phyloP scores from a whole-genome alignment of 1,140 invertebrate genomes.

The Drosophila virilis region DNA sequence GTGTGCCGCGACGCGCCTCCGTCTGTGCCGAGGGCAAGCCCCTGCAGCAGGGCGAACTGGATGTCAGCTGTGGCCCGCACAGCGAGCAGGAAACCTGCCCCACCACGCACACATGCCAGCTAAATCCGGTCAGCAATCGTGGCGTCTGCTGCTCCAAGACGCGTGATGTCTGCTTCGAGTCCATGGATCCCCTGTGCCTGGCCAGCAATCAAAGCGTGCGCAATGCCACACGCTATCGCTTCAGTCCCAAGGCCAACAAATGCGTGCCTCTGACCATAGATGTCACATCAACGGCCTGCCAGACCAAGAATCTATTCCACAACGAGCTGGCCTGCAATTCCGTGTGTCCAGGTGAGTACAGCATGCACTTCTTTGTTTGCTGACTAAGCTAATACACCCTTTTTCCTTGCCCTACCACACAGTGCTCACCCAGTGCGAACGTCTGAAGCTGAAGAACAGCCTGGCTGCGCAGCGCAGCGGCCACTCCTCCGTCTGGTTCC shows the following conservation, averaged over 20 bases:
- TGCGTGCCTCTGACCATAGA: conserved; percentile 90
- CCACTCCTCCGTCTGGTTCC: conserved; percentile 85
- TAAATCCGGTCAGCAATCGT: conserved; percentile 91
- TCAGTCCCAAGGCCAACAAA: conserved; percentile 90
- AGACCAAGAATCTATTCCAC: conserved; percentile 95
- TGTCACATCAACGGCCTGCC: conserved; percentile 87
- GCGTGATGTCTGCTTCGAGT: conserved; percentile 92
- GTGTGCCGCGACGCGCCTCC: conserved; percentile 90
- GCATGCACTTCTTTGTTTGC: background rate
- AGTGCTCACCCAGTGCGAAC: conserved; percentile 92
- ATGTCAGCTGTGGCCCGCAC: conserved; percentile 90
- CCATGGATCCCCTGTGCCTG: conserved; percentile 87
- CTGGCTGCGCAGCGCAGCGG: conserved; percentile 88
- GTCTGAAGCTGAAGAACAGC: conserved; percentile 90
- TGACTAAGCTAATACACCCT: no score
- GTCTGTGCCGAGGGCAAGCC: conserved; percentile 89
- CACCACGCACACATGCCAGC: conserved; percentile 92
- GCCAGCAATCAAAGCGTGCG: conserved; percentile 71
- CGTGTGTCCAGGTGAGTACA: conserved; percentile 89
- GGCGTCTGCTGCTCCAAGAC: conserved; percentile 94
- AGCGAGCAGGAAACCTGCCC: conserved; percentile 89
- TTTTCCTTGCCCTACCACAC: background rate
- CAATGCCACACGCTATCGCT: conserved; percentile 89
- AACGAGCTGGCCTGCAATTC: conserved; percentile 92
- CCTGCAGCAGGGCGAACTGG: conserved; percentile 85